Evolutionary conservation across 2,797 vertebrate genomes (phyloP), one percentile per base, ranked within the genome.

Genomic region (Graptemys geographica): DNA sequence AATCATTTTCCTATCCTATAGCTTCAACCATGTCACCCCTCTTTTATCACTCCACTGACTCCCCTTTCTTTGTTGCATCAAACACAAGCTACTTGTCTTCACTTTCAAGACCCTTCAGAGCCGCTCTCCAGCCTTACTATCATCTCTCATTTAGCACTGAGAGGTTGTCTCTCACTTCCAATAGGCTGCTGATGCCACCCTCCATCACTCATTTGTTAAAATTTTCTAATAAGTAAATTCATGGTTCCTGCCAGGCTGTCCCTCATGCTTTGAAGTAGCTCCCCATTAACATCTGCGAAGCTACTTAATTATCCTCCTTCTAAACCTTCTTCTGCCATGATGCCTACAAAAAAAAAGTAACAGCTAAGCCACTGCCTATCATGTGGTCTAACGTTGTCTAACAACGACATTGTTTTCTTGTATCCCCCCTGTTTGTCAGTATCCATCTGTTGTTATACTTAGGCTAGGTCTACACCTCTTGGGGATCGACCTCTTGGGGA

Each of bases 111-210:
- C 18, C 82, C 3, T 83, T 84, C 57, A 49, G 25, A 62, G 18
- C 37, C 4, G n/a, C 12, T 7, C 31, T 65, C 59, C 59, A 33
- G 12, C 31, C 31, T 65, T 33, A 62, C 31, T 33, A 62, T 62
- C 31, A 74, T 44, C 69, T 72, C n/a, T 44, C 19, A 74, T 90
- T 93, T 87, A 83, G 37, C 93, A 56, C 28, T 86, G 59, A 89
- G 33, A 49, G 81, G 52, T 25, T 85, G 51, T 90, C 91, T 91
- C 74, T 52, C 76, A 79, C 12, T 28, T 79, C 41, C 16, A 88
- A 52, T 18, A 3, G 44, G 23, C 15, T 11, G n/a, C 85, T 87
- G 25, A 74, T 27, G 87, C 79, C 27, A 65, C 31, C n/a, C 81
- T 90, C 37, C 31, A 82, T 11, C 31, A 8, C 15, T 15, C 21